phyloP scores from a whole-genome alignment of 2,113 vertebrate species.

The Nerophis ophidion region DNA sequence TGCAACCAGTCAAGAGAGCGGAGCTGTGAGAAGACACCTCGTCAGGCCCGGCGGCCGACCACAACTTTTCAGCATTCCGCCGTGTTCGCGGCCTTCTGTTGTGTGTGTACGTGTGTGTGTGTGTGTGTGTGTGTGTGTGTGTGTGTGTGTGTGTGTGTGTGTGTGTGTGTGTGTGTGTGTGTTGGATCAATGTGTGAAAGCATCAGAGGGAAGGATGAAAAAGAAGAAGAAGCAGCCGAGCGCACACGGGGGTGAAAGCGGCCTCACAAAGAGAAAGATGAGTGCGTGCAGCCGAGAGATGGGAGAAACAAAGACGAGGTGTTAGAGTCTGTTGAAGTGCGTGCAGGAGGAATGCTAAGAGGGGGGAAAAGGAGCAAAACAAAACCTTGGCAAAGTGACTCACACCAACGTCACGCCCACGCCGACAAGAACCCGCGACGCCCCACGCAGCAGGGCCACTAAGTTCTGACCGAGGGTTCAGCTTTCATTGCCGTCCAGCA shows the following conservation, averaged over 20 bases:
- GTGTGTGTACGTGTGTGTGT: neutral
- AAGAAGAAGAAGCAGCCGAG: neutral
- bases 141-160: neutral
- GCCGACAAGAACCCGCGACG: constrained; percentile 6
- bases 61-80: constrained; percentile 5
- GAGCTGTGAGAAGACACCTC: constrained; percentile 22
- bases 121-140: neutral
- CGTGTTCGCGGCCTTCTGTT: neutral
- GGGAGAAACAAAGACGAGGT: neutral
- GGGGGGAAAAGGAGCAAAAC: constrained; percentile 6
- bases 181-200: constrained; percentile 20
- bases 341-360: neutral
- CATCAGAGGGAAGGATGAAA: constrained; percentile 2
- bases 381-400: constrained; percentile 66
- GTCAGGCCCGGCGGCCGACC: constrained; percentile 3
- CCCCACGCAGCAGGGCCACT: constrained; percentile 40
- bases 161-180: neutral
- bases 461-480: neutral
- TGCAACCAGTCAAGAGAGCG: constrained; percentile 10
- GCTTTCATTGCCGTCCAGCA: constrained; percentile 8
- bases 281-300: neutral
- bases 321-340: neutral
- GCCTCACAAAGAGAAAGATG: constrained; percentile 2
- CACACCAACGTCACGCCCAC: constrained; percentile 61
- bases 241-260: neutral